Percentiles rank a stretch among this genome's conserved stretches.
These are phyloP conservation scores for Geotrypetes seraphini DNA, from an alignment of 2,797 vertebrate genomes.

Conservation along the genomic window DNA sequence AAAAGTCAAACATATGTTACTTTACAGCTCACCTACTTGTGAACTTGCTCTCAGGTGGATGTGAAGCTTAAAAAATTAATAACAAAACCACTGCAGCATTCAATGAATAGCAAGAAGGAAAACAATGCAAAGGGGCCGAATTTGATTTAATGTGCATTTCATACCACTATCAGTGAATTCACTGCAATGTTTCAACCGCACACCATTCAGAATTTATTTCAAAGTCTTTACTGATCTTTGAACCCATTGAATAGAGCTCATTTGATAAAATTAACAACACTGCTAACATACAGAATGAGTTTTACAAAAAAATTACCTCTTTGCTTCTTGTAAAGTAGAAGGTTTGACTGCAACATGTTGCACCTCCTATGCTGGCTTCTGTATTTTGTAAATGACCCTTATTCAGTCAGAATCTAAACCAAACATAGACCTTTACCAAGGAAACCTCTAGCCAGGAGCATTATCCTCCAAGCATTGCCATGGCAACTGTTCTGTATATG, in stretches of 20 bases:
- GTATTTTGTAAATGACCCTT: constrained; percentile 34
- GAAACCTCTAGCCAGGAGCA: constrained; percentile 9
- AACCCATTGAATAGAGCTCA: neutral
- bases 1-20: too few relatives aligned
- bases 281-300: too few relatives aligned
- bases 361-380: constrained; percentile 31
- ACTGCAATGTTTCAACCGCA: too few relatives aligned
- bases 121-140: too few relatives aligned
- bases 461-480: constrained; percentile 13
- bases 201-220: neutral
- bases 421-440: constrained; percentile 34
- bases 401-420: constrained; percentile 26
- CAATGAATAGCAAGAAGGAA: too few relatives aligned
- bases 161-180: too few relatives aligned
- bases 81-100: too few relatives aligned
- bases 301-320: constrained; percentile 37
- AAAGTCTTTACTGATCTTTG: neutral
- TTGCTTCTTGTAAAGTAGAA: constrained; percentile 29
- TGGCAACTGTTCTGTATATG: constrained; percentile 22
- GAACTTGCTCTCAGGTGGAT: too few relatives aligned
- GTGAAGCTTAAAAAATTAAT: too few relatives aligned
- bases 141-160: too few relatives aligned
- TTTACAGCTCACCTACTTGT: too few relatives aligned
- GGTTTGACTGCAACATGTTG: constrained; percentile 41
- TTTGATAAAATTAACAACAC: too few relatives aligned